Conservation (phyloP, 2,888 invertebrate genomes). For the Molorchus minor region DNA sequence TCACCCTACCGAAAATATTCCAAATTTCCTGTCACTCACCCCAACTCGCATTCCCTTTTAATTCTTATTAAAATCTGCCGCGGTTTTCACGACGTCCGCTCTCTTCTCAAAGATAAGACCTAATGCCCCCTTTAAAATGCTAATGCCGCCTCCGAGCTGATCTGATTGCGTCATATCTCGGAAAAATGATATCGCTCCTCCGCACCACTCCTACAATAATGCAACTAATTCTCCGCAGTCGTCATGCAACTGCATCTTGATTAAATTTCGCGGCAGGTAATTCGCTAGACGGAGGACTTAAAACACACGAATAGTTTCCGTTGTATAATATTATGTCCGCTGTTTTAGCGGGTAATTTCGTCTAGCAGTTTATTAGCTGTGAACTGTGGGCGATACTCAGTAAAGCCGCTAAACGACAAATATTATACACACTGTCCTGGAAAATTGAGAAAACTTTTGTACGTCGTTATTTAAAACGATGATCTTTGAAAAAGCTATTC, state of each 20-base stretch:
- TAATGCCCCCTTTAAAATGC: constrained; percentile 33
- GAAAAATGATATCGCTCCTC: constrained; percentile 37
- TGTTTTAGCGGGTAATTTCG: too few relatives aligned
- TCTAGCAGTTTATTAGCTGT: too few relatives aligned
- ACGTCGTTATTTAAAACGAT: too few relatives aligned
- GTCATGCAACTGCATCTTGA: constrained; percentile 41
- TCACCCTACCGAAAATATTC: not conserved
- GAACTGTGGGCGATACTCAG: too few relatives aligned
- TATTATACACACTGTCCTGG: too few relatives aligned
- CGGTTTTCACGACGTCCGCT: not conserved
- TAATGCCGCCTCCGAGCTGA: constrained; percentile 38
- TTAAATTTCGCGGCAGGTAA: constrained; percentile 42
- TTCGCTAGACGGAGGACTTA: constrained; percentile 31
- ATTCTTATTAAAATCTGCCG: constrained; percentile 20
- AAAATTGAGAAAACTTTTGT: too few relatives aligned
- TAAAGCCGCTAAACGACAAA: too few relatives aligned
- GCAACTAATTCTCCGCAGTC: constrained; percentile 33
- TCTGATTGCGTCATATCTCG: constrained; percentile 38
- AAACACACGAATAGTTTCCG: constrained; percentile 14
- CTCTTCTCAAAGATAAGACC: constrained; percentile 13
- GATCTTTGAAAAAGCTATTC: too few relatives aligned
- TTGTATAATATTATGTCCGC: not conserved
- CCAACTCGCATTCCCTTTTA: constrained; percentile 1
- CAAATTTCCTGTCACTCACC: not conserved
- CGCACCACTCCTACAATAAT: constrained; percentile 35